phyloP scores from a whole-genome alignment of 2,113 vertebrate genomes.

The Serilophus lunatus region DNA sequence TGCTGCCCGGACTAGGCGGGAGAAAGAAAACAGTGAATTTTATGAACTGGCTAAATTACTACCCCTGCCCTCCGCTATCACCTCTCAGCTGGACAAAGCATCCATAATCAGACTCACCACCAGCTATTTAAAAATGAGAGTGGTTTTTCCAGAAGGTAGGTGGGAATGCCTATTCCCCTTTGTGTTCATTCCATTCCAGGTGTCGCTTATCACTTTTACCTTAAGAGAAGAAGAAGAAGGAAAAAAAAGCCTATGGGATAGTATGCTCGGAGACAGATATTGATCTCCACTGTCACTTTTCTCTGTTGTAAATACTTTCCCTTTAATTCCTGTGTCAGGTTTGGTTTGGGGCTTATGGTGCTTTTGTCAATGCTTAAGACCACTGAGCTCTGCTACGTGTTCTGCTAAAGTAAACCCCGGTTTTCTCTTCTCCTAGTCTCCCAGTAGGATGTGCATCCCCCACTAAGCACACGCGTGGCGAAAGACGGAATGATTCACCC shows the following conservation, averaged over 20 bases:
- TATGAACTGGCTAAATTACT: constrained; percentile 97
- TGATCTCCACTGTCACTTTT: not conserved
- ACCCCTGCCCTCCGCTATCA: constrained; percentile 97
- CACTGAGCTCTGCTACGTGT: not conserved
- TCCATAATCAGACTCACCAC: constrained; percentile 98
- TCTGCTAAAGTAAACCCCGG: constrained; percentile 52
- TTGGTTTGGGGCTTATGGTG: constrained; percentile 9
- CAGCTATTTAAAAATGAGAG: constrained; percentile 97
- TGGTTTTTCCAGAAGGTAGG: constrained; percentile 96
- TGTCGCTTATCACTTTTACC: not conserved
- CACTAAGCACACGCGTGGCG: constrained; percentile 2
- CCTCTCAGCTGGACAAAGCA: constrained; percentile 97
- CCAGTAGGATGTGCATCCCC: not conserved
- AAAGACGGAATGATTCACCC: constrained; percentile 14
- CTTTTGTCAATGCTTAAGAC: constrained; percentile 68
- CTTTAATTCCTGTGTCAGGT: not conserved
- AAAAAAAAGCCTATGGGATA: not conserved
- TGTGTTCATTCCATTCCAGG: not conserved
- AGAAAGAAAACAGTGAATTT: constrained; percentile 98
- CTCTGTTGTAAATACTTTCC: constrained; percentile 7
- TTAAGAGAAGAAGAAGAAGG: too few relatives aligned
- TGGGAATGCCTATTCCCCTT: constrained; percentile 5
- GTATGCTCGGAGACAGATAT: not conserved
- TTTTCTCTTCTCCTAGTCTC: not conserved
- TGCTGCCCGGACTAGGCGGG: constrained; percentile 95